phyloP scores from a whole-genome alignment of 2,888 invertebrate genomes.

The Nemotelus nigrinus region DNA sequence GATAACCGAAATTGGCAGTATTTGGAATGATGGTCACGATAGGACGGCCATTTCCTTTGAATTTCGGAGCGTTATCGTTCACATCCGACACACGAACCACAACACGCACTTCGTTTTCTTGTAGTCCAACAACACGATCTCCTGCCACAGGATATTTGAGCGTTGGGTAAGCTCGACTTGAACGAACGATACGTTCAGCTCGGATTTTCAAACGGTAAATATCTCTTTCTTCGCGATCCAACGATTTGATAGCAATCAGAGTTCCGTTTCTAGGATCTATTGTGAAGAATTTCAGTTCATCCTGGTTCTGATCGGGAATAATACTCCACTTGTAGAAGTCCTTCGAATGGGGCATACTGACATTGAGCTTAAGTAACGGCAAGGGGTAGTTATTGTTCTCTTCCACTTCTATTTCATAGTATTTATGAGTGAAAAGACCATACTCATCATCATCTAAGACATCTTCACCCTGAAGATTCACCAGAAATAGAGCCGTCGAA shows the following conservation, averaged over 20 bases:
- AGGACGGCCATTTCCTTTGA: constrained; percentile 78
- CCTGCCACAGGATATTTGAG: constrained; percentile 81
- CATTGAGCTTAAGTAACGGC: constrained; percentile 79
- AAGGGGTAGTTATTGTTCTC: constrained; percentile 83
- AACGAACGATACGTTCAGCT: constrained; percentile 67
- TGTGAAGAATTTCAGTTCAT: constrained; percentile 72
- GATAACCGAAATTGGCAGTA: constrained; percentile 83
- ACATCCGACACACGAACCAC: constrained; percentile 80
- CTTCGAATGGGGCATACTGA: constrained; percentile 73
- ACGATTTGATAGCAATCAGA: constrained; percentile 75
- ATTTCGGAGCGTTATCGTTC: constrained; percentile 85
- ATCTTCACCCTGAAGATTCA: constrained; percentile 73
- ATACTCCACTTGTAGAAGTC: constrained; percentile 75
- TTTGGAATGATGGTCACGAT: constrained; percentile 85
- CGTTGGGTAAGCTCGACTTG: constrained; percentile 76
- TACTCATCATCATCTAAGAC: constrained; percentile 53
- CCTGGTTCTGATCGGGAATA: constrained; percentile 70
- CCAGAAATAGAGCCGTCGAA: constrained; percentile 77
- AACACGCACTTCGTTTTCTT: constrained; percentile 81
- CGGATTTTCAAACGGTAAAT: constrained; percentile 69
- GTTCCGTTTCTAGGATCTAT: constrained; percentile 82
- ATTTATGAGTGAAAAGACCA: constrained; percentile 71
- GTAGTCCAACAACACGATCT: constrained; percentile 76
- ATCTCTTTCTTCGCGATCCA: constrained; percentile 78
- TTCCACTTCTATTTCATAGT: constrained; percentile 83